Percentiles rank a stretch among this genome's conserved stretches.
These are phyloP conservation scores for Mugil cephalus DNA, from an alignment of 2,113 vertebrate species.

Conservation along the genomic window DNA sequence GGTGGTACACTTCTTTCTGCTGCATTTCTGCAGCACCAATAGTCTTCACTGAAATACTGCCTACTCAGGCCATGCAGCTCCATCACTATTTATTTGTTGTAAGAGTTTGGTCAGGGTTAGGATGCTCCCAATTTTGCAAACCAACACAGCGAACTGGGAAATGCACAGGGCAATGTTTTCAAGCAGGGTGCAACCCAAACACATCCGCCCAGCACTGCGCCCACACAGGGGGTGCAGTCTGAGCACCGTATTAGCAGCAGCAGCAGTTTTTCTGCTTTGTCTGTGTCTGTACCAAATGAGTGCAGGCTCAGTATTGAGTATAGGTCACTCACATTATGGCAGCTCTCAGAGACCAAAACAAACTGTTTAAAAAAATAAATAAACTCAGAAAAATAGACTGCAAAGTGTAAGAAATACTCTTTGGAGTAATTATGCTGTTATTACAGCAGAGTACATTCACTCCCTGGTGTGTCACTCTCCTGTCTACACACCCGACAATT, in stretches of 20 bases:
- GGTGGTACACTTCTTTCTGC: neutral
- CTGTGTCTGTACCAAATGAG: neutral
- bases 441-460: conserved; percentile 3
- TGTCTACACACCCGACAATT: neutral
- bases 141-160: neutral
- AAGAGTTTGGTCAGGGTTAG: too few species aligned
- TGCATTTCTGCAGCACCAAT: too few species aligned
- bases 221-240: neutral
- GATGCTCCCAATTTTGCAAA: neutral
- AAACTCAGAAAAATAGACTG: neutral
- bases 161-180: neutral
- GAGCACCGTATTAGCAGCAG: neutral
- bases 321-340: neutral
- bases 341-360: neutral
- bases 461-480: neutral
- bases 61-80: too few species aligned
- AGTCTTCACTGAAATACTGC: too few species aligned
- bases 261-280: neutral
- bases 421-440: neutral
- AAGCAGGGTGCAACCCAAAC: too few species aligned
- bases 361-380: neutral
- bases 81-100: too few species aligned
- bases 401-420: neutral
- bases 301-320: neutral
- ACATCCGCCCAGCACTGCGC: neutral